A percentile compares a stretch with the other conserved stretches of the same genome.
Evolutionary conservation across 2,113 vertebrate genomes (phyloP).

Genomic region (Bos taurus): DNA sequence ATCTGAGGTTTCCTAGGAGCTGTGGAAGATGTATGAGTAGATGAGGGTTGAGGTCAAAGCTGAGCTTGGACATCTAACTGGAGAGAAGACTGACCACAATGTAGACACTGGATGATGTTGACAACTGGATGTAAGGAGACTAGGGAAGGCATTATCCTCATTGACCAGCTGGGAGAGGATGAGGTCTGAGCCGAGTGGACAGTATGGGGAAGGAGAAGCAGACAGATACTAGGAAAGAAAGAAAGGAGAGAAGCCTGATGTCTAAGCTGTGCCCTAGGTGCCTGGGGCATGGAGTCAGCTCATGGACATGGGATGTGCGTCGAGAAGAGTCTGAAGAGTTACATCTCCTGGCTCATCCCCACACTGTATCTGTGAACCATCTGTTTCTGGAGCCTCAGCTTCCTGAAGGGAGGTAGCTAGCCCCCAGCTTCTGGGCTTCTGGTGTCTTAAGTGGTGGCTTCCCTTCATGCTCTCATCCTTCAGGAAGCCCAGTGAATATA

Average conservation of each 20-base stretch:
- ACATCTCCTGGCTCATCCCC: not conserved
- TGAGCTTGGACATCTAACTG: not conserved
- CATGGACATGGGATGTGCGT: not conserved
- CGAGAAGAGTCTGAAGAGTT: not conserved
- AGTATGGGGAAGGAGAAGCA: not conserved
- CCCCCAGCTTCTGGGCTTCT: not conserved
- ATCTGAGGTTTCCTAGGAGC: not conserved
- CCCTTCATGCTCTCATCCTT: fast-evolving
- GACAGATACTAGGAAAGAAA: not conserved
- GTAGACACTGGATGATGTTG: not conserved
- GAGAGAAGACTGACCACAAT: not conserved
- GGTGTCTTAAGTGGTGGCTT: fast-evolving
- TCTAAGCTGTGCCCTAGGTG: no score
- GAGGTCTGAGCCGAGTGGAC: not conserved
- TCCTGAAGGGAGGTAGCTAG: not conserved
- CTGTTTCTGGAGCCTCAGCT: not conserved
- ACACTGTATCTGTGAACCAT: not conserved
- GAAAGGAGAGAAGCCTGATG: no score
- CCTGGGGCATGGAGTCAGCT: not conserved
- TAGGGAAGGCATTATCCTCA: not conserved
- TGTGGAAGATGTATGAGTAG: not conserved
- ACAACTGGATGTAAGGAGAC: not conserved
- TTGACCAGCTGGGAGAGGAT: not conserved
- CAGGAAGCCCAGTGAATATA: constrained; percentile 85
- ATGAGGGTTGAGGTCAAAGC: not conserved